Percentiles rank a stretch among this genome's conserved stretches.
These are phyloP conservation scores for Pogonomyrmex californicus DNA, from an alignment of 1,140 invertebrate species.

Conservation along the genomic window DNA sequence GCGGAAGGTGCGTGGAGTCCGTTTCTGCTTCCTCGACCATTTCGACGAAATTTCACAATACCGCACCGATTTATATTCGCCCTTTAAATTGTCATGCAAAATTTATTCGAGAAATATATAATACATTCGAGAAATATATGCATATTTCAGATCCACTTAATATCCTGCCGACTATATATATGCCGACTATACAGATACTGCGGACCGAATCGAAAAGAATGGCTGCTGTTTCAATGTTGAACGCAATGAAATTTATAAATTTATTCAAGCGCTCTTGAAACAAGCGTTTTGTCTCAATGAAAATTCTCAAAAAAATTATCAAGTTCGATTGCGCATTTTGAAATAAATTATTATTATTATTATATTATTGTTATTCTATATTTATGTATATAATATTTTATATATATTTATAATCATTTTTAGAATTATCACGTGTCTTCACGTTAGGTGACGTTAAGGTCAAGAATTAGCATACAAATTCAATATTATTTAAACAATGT, in stretches of 20 bases:
- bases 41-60: not conserved
- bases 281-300: not conserved
- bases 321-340: not conserved
- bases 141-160: conserved; percentile 5
- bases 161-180: not conserved
- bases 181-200: not conserved
- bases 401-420: too few species aligned
- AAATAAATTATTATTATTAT: not conserved
- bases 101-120: conserved; percentile 5
- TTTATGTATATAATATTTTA: not conserved
- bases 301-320: not conserved
- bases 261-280: not conserved
- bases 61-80: not conserved
- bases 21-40: not conserved
- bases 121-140: not conserved
- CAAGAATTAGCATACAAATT: too few species aligned
- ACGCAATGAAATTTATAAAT: not conserved
- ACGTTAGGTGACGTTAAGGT: too few species aligned
- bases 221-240: not conserved
- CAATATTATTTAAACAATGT: not conserved
- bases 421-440: too few species aligned
- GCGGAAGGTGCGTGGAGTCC: not conserved
- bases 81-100: conserved; percentile 9
- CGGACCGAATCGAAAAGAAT: not conserved
- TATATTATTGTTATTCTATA: too few species aligned